Evolutionary conservation across 2,888 invertebrate genomes (phyloP).

Genomic region (Pammene aurita): DNA sequence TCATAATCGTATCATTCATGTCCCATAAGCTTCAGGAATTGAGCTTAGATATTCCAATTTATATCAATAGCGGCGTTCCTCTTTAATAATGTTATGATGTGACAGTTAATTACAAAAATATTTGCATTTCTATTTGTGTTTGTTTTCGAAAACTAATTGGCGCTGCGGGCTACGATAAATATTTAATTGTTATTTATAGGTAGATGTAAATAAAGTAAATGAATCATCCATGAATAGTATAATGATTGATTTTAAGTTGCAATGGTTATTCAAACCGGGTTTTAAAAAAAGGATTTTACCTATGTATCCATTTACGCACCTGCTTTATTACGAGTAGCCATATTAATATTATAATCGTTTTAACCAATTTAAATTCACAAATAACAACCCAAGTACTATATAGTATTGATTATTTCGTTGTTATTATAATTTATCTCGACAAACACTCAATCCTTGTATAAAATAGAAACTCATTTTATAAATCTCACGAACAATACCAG

Average conservation of each 20-base stretch:
- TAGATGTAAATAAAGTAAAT: too few relatives aligned
- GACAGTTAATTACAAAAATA: conserved; percentile 66
- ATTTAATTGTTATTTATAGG: conserved; percentile 25
- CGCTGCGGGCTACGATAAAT: conserved; percentile 21
- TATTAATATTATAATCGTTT: too few relatives aligned
- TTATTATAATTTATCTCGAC: conserved; percentile 27
- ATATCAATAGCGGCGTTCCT: conserved; percentile 59
- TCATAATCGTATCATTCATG: conserved; percentile 47
- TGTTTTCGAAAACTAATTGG: conserved; percentile 52
- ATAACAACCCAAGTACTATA: neutral
- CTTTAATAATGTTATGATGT: conserved; percentile 45
- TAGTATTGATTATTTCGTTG: conserved; percentile 8
- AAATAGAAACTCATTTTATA: conserved; percentile 61
- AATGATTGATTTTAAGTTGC: too few relatives aligned
- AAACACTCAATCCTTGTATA: conserved; percentile 55
- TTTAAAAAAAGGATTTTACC: too few relatives aligned
- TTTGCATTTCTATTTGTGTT: conserved; percentile 62
- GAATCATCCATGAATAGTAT: too few relatives aligned
- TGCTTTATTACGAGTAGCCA: too few relatives aligned
- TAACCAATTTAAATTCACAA: neutral
- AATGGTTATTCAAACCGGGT: too few relatives aligned
- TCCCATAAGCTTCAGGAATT: conserved; percentile 61
- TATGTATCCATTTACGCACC: too few relatives aligned
- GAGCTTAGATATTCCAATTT: conserved; percentile 58
- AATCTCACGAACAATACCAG: conserved; percentile 62